phyloP scores from a whole-genome alignment of 1,140 invertebrate genomes.

The Drosophila rufa region DNA sequence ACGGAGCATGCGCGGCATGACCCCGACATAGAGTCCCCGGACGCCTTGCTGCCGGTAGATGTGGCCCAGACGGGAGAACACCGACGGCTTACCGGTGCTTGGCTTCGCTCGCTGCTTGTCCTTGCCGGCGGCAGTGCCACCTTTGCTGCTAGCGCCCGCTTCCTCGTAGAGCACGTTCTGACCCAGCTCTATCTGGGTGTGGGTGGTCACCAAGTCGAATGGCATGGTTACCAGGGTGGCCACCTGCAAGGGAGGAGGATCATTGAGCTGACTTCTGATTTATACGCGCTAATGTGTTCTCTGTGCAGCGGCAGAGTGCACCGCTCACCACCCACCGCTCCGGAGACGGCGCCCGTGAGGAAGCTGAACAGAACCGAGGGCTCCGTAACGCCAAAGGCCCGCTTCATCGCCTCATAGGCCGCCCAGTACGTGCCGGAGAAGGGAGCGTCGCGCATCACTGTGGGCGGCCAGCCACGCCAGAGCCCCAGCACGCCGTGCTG shows the following conservation, averaged over 20 bases:
- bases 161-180: constrained; percentile 90
- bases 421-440: constrained; percentile 99
- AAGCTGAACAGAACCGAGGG: constrained; percentile 94
- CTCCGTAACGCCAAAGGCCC: constrained; percentile 86
- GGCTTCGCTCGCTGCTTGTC: neutral
- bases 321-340: constrained; percentile 92
- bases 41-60: constrained; percentile 91
- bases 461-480: constrained; percentile 95
- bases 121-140: constrained; percentile 77
- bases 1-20: constrained; percentile 95
- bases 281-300: neutral
- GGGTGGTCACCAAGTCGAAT: constrained; percentile 99
- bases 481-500: constrained; percentile 92
- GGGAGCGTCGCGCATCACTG: constrained; percentile 97
- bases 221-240: constrained; percentile 96
- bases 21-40: constrained; percentile 91
- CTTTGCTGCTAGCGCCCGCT: constrained; percentile 77
- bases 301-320: neutral
- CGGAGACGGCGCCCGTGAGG: constrained; percentile 93
- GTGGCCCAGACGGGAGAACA: constrained; percentile 86
- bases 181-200: constrained; percentile 98
- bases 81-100: constrained; percentile 64
- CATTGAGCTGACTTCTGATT: neutral
- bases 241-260: constrained; percentile 87
- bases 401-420: constrained; percentile 95